Conservation (phyloP, 2,888 invertebrate species). For the Synergus laeviventris region DNA sequence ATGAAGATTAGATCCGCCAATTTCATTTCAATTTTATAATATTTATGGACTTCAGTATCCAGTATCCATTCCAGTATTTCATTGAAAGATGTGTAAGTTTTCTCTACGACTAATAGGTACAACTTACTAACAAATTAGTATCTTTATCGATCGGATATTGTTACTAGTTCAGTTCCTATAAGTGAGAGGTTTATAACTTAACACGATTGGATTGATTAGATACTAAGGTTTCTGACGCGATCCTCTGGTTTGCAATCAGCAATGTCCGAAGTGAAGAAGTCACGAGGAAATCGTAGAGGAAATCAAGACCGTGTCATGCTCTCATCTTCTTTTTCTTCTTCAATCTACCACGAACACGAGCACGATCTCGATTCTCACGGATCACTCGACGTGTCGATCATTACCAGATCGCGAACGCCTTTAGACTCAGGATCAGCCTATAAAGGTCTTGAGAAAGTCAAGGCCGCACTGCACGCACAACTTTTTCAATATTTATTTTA, state of each 20-base stretch:
- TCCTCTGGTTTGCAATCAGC: not conserved
- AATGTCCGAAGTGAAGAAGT: not conserved
- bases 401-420: constrained; percentile 42
- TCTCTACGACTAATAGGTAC: not conserved
- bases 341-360: constrained; percentile 41
- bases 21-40: too few relatives aligned
- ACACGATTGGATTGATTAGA: constrained; percentile 21
- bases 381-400: constrained; percentile 49
- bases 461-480: constrained; percentile 47
- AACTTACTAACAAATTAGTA: not conserved
- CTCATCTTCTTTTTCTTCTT: constrained; percentile 42
- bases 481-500: not conserved
- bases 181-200: not conserved
- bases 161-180: not conserved
- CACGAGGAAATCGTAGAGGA: constrained; percentile 42
- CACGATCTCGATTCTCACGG: constrained; percentile 47
- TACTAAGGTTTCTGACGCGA: constrained; percentile 4
- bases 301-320: constrained; percentile 42
- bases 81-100: not conserved
- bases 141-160: not conserved
- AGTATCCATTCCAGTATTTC: too few relatives aligned
- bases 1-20: too few relatives aligned
- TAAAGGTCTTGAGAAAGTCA: constrained; percentile 58
- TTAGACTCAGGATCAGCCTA: constrained; percentile 19
- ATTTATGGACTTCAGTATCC: too few relatives aligned